phyloP scores from a whole-genome alignment of 1,140 invertebrate species.

The Muscidifurax raptorellus region DNA sequence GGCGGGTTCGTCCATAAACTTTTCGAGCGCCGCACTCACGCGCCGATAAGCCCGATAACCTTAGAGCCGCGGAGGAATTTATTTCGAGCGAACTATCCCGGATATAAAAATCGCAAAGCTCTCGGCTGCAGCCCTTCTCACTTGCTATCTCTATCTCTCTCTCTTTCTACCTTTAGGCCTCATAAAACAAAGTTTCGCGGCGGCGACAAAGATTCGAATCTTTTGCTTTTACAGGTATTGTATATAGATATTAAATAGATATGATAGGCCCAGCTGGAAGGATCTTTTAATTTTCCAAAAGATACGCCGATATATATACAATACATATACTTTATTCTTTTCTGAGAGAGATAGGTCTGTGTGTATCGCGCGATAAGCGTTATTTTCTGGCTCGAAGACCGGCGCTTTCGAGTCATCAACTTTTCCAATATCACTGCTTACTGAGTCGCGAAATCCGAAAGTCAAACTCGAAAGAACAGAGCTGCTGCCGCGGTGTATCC shows the following conservation, averaged over 20 bases:
- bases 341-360: too few relatives aligned
- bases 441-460: conserved; percentile 13
- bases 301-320: background rate
- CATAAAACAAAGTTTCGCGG: conserved; percentile 37
- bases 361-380: background rate
- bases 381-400: background rate
- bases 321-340: too few relatives aligned
- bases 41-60: conserved; percentile 41
- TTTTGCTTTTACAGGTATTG: background rate
- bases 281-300: background rate
- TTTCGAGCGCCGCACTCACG: conserved; percentile 18
- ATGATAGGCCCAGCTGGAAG: background rate
- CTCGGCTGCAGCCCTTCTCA: background rate
- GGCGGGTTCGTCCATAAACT: conserved; percentile 13
- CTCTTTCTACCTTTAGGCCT: background rate
- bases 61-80: conserved; percentile 32
- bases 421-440: conserved; percentile 34
- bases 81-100: conserved; percentile 29
- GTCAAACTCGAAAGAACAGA: background rate
- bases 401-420: background rate
- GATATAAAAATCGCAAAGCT: conserved; percentile 48
- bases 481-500: background rate
- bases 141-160: too few relatives aligned
- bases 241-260: too few relatives aligned
- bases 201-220: background rate